These are phyloP conservation scores for Cantharis flavilabris DNA, from an alignment of 2,888 invertebrate species.

Conservation along the genomic window DNA sequence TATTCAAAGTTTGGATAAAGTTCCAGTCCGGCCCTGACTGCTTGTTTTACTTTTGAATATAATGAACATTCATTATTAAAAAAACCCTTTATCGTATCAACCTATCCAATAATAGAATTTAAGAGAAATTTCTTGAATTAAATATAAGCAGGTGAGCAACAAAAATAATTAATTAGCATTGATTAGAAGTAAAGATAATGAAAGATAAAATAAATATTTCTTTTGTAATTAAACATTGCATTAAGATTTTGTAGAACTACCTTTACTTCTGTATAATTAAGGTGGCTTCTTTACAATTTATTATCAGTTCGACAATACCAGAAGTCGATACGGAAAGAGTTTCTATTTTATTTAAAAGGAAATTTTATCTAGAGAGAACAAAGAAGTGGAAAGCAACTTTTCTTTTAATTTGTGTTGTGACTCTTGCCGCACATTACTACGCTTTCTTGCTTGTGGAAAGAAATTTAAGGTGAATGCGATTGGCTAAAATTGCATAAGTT, in stretches of 20 bases:
- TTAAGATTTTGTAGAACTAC: constrained; percentile 13
- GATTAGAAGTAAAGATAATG: constrained; percentile 8
- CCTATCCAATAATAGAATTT: neutral
- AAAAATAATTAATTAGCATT: constrained; percentile 15
- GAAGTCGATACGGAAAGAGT: constrained; percentile 1
- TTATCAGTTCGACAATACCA: constrained; percentile 4
- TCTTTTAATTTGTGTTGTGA: constrained; percentile 20
- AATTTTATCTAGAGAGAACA: constrained; percentile 1
- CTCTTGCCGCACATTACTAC: constrained; percentile 10
- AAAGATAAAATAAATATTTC: constrained; percentile 5
- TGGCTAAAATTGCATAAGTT: constrained; percentile 29
- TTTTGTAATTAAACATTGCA: constrained; percentile 14
- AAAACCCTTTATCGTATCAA: neutral
- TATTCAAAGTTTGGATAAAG: neutral
- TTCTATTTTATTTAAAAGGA: neutral
- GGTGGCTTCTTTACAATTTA: constrained; percentile 16
- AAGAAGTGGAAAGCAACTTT: constrained; percentile 5
- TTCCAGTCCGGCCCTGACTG: neutral
- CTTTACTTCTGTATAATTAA: constrained; percentile 16
- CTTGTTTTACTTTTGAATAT: neutral
- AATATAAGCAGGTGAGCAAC: neutral
- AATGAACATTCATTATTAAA: neutral
- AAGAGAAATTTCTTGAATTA: neutral
- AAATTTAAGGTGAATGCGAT: constrained; percentile 18
- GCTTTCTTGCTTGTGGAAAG: constrained; percentile 10